Evolutionary conservation across 1,140 invertebrate genomes (phyloP), one percentile per base, ranked within the genome.

Genomic region (Elysia chlorotica): DNA sequence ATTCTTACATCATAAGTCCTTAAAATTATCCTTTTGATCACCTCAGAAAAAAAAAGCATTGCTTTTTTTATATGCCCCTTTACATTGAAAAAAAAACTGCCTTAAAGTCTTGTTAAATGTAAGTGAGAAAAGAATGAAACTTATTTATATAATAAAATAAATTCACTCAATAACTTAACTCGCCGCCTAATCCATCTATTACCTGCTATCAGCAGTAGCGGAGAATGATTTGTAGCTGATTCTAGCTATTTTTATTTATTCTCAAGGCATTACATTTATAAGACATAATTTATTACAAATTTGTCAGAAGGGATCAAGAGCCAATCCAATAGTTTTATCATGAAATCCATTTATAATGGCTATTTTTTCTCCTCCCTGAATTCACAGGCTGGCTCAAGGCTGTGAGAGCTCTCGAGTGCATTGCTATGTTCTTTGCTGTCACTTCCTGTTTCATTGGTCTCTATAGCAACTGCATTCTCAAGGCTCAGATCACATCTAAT

Each of bases 381-480:
- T n/a, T 31, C 21, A 10, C 66, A 68, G 69, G 69, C n/a, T 71
- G 56, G 56, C 33, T 71, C 36, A 71, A 71, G 63, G 69, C 69
- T 48, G 69, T 71, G 2, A 37, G 69, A 48, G 69, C 69, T 3
- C 36, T 71, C 23, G 59, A 62, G 59, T 62, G 69, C n/a, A 63
- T 48, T 1, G 30, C 69, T 28, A 71, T 71, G 59, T 63, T 71
- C 57, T 71, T 71, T 53, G 59, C 57, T 63, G 35, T 71, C 1
- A 23, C 59, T 62, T 33, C 69, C 36, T 71, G 69, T 38, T 48
- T 71, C 30, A 53, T 56, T 41, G 69, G 69, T 2, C 33, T 71
- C 19, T 71, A 71, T 28, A 36, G 69, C 53, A 71, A 71, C 31
- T 71, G 56, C 36, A 71, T 71, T 63, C n/a, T 71, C 3, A 71